Percentiles rank a stretch among this genome's conserved stretches.
These are phyloP conservation scores for Paelopatides confundens DNA, from an alignment of 53 echinoderm and acorn worm species.

Conservation along the genomic window DNA sequence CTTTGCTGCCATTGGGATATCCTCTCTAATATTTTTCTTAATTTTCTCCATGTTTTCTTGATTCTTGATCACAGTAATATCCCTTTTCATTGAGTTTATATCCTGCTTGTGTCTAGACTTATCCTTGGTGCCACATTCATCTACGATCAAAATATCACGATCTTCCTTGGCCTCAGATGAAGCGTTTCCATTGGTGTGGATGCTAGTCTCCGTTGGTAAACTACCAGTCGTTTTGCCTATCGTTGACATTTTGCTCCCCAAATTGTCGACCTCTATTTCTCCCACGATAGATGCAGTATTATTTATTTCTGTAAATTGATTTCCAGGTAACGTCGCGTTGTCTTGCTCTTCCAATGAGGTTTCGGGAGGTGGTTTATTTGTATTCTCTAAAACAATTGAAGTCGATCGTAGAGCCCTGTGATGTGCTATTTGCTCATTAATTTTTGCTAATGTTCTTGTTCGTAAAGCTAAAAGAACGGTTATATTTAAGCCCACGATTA, in stretches of 20 bases:
- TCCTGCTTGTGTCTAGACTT: not conserved
- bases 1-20: not conserved
- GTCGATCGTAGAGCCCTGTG: not conserved
- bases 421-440: not conserved
- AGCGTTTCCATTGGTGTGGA: not conserved
- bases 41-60: not conserved
- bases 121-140: not conserved
- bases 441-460: not conserved
- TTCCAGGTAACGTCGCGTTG: no score
- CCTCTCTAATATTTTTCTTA: not conserved
- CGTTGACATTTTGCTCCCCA: not conserved
- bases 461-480: slow-evolving; percentile 6
- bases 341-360: no score
- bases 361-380: not conserved
- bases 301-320: no score
- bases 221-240: not conserved
- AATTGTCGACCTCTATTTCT: not conserved
- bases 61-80: not conserved
- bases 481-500: not conserved
- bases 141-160: not conserved
- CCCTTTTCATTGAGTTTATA: not conserved
- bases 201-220: not conserved
- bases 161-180: not conserved
- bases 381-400: not conserved
- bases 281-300: no score